Base-by-base conservation (phyloP, 2,888 invertebrate species). In the Athripsodes cinereus region DNA sequence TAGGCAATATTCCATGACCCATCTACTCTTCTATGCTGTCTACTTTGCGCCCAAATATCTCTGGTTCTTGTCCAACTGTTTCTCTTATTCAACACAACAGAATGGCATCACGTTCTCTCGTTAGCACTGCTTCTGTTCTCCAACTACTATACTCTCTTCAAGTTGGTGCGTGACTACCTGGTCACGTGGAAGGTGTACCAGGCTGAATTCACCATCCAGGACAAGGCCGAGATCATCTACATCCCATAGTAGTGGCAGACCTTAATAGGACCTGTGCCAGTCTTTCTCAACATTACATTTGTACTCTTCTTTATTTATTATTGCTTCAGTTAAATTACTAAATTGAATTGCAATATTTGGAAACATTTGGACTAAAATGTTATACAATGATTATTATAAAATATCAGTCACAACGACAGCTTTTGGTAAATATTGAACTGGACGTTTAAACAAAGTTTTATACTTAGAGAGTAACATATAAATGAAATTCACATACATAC, bases 81-180 rank as follows among this genome's bases (percentile, higher is more conserved):
- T 54, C 78, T 93, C 31, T 75, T 97, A 11, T 81, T 91, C 66
- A 83, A 89, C 64, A 87, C 89, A 16, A 81, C 85, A 40, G 90
- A 94, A 66, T 98, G 97, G 97, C 92, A 96, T 75, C 90, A 93
- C 70, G 85, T 95, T 60, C 72, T 96, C 50, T 90, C 96, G 1
- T 81, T 95, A 66, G 85, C 92, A 3, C 81, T 95, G 60, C 78
- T 97, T 50, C 81, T 96, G 34, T 87, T 95, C 69, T 90, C 91
- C 63, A 96, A 96, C 73, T 95, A 96, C 74, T 90, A 91, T 68
- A 90, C 93, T 0, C 79, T 97, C 48, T 97, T 94, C 72, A 93
- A 94, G 74, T 80, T 96, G 65, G 80, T 88, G 26, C 81, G 96
- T 47, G 94, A 96, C 72, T 92, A 89, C 69, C 76, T 94, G 2